A percentile compares a stretch with the other conserved stretches of the same genome.
phyloP scores from a whole-genome alignment of 2,888 invertebrate genomes.

The Metopia argyrocephala region DNA sequence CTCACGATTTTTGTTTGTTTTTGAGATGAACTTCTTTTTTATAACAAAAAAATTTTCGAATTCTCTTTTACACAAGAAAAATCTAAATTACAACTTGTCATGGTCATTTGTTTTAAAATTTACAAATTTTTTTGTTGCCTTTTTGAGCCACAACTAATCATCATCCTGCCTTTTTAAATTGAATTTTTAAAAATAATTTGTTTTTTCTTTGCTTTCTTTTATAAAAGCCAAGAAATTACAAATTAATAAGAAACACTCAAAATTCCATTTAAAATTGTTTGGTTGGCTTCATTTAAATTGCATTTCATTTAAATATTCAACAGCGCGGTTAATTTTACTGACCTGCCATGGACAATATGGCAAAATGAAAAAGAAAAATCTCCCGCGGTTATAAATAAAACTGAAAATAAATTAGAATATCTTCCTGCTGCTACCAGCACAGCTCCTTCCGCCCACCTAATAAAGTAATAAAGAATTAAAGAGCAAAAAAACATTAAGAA shows the following conservation, averaged over 20 bases:
- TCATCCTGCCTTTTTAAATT: no score
- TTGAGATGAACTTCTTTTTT: no score
- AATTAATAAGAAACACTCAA: not conserved
- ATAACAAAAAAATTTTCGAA: no score
- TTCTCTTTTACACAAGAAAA: no score
- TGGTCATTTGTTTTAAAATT: no score
- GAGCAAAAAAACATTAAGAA: not conserved
- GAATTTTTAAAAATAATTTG: not conserved
- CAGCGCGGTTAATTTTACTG: conserved; percentile 27
- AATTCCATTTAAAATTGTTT: not conserved
- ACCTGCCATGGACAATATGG: not conserved
- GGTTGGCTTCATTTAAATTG: not conserved
- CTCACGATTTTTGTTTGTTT: no score
- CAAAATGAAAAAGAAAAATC: not conserved
- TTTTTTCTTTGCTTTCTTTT: not conserved
- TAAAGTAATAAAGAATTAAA: conserved; percentile 1
- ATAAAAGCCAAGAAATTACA: not conserved
- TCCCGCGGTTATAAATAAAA: conserved; percentile 17
- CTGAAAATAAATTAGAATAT: conserved; percentile 18
- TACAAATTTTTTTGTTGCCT: no score
- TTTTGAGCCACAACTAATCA: no score
- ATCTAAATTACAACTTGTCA: no score
- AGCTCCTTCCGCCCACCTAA: no score
- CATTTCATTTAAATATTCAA: not conserved
- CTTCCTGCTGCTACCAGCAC: no score